Conservation (phyloP, 2,797 vertebrate species). For the Sebastes melanostomus region DNA sequence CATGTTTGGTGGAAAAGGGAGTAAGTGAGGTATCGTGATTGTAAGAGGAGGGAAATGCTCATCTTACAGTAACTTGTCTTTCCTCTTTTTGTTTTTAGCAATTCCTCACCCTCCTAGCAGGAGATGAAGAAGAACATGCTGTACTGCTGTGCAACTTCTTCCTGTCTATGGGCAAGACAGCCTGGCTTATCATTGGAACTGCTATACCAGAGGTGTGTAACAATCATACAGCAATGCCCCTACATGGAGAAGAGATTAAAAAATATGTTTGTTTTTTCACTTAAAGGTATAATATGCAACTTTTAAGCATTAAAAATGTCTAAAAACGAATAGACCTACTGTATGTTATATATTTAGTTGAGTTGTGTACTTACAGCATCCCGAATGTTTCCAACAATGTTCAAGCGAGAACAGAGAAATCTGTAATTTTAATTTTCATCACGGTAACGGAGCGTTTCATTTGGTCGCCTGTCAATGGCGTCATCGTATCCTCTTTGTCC, state of each 20-base stretch:
- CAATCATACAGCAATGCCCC: neutral
- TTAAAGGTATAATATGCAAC: too few relatives aligned
- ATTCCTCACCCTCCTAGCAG: slow-evolving; percentile 94
- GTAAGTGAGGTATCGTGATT: neutral
- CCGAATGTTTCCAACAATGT: neutral
- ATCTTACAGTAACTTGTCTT: neutral
- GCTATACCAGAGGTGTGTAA: slow-evolving; percentile 93
- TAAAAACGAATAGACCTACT: too few relatives aligned
- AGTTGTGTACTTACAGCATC: too few relatives aligned
- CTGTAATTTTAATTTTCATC: neutral
- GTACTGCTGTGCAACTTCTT: slow-evolving; percentile 96
- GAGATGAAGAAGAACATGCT: slow-evolving; percentile 95
- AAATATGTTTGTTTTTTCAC: neutral
- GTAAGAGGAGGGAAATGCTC: neutral
- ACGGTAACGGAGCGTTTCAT: neutral
- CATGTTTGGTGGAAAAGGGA: neutral
- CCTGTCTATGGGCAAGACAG: slow-evolving; percentile 91
- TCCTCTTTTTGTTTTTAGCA: slow-evolving; percentile 79
- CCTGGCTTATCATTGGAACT: slow-evolving; percentile 92
- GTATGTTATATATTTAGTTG: too few relatives aligned
- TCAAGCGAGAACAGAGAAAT: neutral
- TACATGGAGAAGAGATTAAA: neutral
- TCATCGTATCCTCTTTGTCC: neutral
- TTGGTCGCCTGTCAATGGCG: neutral
- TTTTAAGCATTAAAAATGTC: too few relatives aligned